Conservation (phyloP, 2,113 vertebrate species). For the Stegastes partitus region DNA sequence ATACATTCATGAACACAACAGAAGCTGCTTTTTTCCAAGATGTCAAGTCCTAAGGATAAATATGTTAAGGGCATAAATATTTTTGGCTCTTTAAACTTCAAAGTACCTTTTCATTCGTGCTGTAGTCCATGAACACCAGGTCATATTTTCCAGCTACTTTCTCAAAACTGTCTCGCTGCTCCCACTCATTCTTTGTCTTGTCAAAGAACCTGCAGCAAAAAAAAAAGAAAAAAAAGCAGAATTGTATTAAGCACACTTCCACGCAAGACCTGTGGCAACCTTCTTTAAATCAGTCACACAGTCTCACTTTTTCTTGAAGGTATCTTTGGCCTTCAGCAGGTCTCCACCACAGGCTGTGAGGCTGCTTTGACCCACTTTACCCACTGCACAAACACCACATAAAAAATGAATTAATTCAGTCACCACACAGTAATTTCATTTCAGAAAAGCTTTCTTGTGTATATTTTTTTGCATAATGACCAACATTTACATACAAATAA, state of each 20-base stretch:
- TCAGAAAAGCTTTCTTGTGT: background rate
- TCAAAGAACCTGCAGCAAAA: slow-evolving; percentile 87
- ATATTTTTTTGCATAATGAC: background rate
- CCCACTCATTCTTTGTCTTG: slow-evolving; percentile 93
- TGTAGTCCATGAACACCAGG: slow-evolving; percentile 90
- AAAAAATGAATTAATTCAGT: background rate
- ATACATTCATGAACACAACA: background rate
- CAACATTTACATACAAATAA: slow-evolving; percentile 2
- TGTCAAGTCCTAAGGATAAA: background rate
- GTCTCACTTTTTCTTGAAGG: slow-evolving; percentile 90
- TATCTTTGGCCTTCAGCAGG: slow-evolving; percentile 88
- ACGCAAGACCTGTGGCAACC: rapidly evolving
- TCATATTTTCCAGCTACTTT: slow-evolving; percentile 93
- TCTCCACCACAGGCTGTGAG: slow-evolving; percentile 85
- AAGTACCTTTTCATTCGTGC: slow-evolving; percentile 66
- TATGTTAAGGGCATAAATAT: background rate
- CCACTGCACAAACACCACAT: slow-evolving; percentile 82
- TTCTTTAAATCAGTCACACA: background rate
- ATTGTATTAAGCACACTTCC: background rate
- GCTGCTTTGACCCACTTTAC: slow-evolving; percentile 89
- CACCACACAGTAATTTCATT: background rate
- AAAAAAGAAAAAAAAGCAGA: background rate
- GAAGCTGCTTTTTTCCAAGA: background rate
- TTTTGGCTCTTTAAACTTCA: too few relatives aligned
- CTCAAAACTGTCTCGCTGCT: slow-evolving; percentile 83